A percentile compares a stretch with the other conserved stretches of the same genome.
Conservation (phyloP, 2,888 invertebrate species). For the Torymus aiolomorphi region DNA sequence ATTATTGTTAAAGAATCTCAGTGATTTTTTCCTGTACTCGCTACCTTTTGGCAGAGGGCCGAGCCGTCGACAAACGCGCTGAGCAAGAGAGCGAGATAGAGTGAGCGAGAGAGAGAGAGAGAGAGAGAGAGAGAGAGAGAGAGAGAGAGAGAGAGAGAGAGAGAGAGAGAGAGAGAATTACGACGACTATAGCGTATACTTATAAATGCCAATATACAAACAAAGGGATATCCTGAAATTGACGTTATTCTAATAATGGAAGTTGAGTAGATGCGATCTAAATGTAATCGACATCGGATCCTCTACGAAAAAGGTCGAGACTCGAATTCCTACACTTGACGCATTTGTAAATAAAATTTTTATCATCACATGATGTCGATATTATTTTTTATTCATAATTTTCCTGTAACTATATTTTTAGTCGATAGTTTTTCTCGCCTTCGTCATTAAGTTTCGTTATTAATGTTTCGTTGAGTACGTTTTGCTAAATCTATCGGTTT, state of each 20-base stretch:
- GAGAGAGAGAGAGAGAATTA: no score
- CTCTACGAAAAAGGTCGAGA: slow-evolving; percentile 71
- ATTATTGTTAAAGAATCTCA: slow-evolving; percentile 69
- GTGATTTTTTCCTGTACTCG: slow-evolving; percentile 68
- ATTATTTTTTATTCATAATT: slow-evolving; percentile 24
- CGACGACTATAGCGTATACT: no score
- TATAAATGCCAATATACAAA: no score
- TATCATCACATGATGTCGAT: slow-evolving; percentile 70
- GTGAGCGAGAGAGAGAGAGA: slow-evolving; percentile 27
- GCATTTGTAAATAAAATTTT: slow-evolving; percentile 76
- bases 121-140: neutral
- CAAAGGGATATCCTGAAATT: slow-evolving; percentile 1
- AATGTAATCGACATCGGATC: slow-evolving; percentile 62
- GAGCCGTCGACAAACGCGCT: slow-evolving; percentile 49
- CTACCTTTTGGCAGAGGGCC: slow-evolving; percentile 68
- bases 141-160: no score
- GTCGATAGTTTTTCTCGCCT: no score
- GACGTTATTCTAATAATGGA: slow-evolving; percentile 10
- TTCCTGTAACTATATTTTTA: no score
- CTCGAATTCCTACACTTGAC: slow-evolving; percentile 74
- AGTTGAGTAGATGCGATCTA: slow-evolving; percentile 31
- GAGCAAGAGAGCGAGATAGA: no score
- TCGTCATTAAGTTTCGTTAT: no score
- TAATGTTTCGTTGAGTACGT: no score
- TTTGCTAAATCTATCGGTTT: no score